Base-by-base conservation (phyloP, 2,888 invertebrate genomes). In the Saturnia pavonia region DNA sequence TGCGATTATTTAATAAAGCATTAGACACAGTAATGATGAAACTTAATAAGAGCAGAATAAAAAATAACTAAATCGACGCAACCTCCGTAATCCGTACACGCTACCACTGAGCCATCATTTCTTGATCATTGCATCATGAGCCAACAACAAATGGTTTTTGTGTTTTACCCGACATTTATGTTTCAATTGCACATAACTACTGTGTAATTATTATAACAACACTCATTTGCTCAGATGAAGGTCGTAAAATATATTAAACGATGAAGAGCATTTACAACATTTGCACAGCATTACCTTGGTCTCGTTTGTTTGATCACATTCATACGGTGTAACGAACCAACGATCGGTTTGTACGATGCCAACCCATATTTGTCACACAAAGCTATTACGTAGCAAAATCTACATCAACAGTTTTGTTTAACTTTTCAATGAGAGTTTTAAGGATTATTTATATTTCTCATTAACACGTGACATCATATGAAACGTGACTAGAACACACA, bases 301-400 rank as follows among this genome's bases (percentile, higher is more conserved):
- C 92, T 77, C 84, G 81, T 86, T 92, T 85, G 85, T 85, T 81
- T 83, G 83, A 82, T 81, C 81, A 78, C 81, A 88, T 89, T 89
- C 87, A 88, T 77, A 74, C 75, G 74, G 81, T 82, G 88, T 88
- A 90, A 81, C 87, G 77, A 80, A 89, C 87, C 89, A 86, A 74
- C 77, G 76, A 84, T 81, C 75, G 74, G 82, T 85, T 84, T 82
- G 81, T 81, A 79, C 71, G 70, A 74, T 65, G 11, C 65, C 65
- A 16, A 65, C 65, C 40, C 40, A 65, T 65, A 65, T 65, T 65
- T n/a, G 40, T 65, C 65, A 65, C 65, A 71, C 16, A 7, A n/a
- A n/a, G 40, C 65, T 65, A 40, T 65, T 65, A 65, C n/a, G 19
- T 40, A 40, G n/a, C 12, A 40, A 65, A 25, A 48, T 19, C 40